Conservation (phyloP, 2,113 vertebrate genomes). For the Sus scrofa region DNA sequence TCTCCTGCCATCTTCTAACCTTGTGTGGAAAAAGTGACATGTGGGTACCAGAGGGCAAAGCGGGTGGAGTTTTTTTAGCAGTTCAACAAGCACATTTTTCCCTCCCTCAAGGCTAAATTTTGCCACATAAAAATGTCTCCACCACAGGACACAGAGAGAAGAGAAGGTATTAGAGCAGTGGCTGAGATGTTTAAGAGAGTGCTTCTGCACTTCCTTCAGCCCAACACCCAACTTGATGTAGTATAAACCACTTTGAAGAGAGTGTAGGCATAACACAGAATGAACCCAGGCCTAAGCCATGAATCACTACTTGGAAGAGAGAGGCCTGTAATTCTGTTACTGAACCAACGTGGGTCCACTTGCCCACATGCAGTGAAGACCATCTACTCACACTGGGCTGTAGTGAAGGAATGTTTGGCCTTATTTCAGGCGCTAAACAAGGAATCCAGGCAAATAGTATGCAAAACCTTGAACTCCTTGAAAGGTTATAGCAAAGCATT, state of each 20-base stretch:
- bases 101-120: background rate
- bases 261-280: background rate
- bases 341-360: background rate
- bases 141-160: background rate
- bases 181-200: background rate
- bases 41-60: background rate
- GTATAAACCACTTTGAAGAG: background rate
- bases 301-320: background rate
- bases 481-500: background rate
- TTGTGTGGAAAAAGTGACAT: background rate
- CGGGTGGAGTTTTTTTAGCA: background rate
- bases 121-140: background rate
- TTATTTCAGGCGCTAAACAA: background rate
- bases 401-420: no score
- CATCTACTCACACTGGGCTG: background rate
- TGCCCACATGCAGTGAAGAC: background rate
- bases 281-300: background rate
- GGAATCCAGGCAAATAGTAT: background rate
- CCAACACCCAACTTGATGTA: background rate
- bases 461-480: background rate
- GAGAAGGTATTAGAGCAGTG: background rate
- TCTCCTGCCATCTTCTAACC: background rate
- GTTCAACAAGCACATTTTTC: background rate
- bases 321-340: background rate
- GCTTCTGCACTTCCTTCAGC: background rate